A percentile compares a stretch with the other conserved stretches of the same genome.
These are phyloP conservation scores for Dendropsophus ebraccatus DNA, from an alignment of 2,113 vertebrate species.

Conservation along the genomic window DNA sequence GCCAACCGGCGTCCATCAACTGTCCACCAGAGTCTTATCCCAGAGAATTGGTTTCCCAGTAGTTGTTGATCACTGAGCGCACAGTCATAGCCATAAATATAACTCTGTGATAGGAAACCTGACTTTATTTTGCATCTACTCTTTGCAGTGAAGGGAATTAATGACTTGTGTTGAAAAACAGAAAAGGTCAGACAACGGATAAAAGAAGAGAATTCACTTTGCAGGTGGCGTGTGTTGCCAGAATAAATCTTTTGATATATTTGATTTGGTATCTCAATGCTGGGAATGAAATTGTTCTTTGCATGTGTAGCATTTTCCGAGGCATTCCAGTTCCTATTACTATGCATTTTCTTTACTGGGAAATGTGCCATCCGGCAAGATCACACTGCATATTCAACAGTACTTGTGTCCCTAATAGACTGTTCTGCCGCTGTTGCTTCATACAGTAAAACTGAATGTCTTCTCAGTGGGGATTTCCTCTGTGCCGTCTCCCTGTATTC, in stretches of 20 bases:
- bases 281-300: constrained; percentile 36
- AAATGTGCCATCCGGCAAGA: constrained; percentile 39
- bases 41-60: not conserved
- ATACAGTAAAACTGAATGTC: constrained; percentile 37
- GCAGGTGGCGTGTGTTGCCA: constrained; percentile 30
- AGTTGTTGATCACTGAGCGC: too few relatives aligned
- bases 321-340: constrained; percentile 18
- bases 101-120: too few relatives aligned
- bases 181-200: constrained; percentile 15
- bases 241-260: constrained; percentile 52
- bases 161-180: constrained; percentile 8
- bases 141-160: not conserved
- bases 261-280: constrained; percentile 45
- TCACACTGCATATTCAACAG: constrained; percentile 33
- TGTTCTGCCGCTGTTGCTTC: constrained; percentile 27
- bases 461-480: constrained; percentile 52
- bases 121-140: not conserved
- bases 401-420: constrained; percentile 54
- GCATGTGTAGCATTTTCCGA: constrained; percentile 30
- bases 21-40: not conserved
- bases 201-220: constrained; percentile 41
- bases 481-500: constrained; percentile 14
- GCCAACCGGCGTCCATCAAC: not conserved
- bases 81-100: too few relatives aligned
- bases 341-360: constrained; percentile 32